Evolutionary conservation across 2,113 vertebrate genomes (phyloP), one percentile per base, ranked within the genome.

Genomic region (Coreoperca whiteheadi): DNA sequence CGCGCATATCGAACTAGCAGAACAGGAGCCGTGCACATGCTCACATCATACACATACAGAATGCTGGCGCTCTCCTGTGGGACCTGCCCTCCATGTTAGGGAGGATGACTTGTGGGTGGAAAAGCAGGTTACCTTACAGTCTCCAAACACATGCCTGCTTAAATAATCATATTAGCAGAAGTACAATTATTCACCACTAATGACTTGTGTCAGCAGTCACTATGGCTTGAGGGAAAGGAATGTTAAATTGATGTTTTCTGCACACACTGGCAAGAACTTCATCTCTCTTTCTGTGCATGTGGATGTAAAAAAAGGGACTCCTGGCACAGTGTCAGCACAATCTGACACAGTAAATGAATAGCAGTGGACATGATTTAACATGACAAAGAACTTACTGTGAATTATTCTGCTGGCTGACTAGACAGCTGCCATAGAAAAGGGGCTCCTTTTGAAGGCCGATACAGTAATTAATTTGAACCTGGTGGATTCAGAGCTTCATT

Each of bases 131-230:
- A 51, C 34, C 20, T n/a, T 37, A 25, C 15, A 48, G 61, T 46
- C 21, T 50, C 11, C 48, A 64, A 46, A 72, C 67, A 68, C 53
- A 51, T 3, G 54, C 46, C 20, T 60, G 54, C 56, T 43, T 43
- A 53, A 85, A 75, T 88, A 87, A 28, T 83, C 72, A 72, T 80
- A 82, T 76, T 34, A 87, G 67, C 71, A 34, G 32, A 74, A 71
- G 64, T 34, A 79, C 78, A 89, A 88, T 88, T 87, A 88, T 75
- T 93, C 87, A 83, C 20, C 30, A 54, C 71, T 87, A 90, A 88
- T 75, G 79, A 89, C 77, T 88, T 77, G 66, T 88, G 84, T 86
- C 84, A 82, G 89, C 76, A 79, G 43, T 70, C 37, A 28, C 76
- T 79, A 73, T 79, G 41, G 68, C 76, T 87, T 66, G 16, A 59